Evolutionary conservation across 2,797 vertebrate species (phyloP), one percentile per base, ranked within the genome.

Genomic region (Gadopsis marmoratus): DNA sequence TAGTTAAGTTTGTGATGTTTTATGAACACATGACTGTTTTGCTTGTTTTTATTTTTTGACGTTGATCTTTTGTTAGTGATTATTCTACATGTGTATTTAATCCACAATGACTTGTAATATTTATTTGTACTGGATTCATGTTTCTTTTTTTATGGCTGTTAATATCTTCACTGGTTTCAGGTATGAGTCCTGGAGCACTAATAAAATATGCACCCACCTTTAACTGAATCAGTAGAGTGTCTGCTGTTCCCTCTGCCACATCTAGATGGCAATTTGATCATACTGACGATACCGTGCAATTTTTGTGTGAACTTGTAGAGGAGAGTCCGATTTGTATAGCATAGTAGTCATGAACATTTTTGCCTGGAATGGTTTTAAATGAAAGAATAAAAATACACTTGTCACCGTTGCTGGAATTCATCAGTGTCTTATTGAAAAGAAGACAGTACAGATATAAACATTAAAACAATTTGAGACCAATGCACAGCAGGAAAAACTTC

Each of bases 71-170:
- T 90, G 85, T 95, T 94, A 92, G 90, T 89, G 88, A 91, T 89
- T 88, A 90, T 94, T 95, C 92, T 91, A 89, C 88, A 87, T 93
- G 86, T 92, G 93, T 95, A 91, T 96, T 93, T 89, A 93, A 93
- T 95, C 95, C 95, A 95, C 89, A 92, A 85, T 91, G 82, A 93
- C 88, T 85, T 94, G 87, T 92, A 91, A 95, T 95, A 92, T 98
- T 98, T 98, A 98, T 98, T 97, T 97, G 92, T 95, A 90, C 93
- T 94, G 70, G 80, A 93, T 89, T 89, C n/a, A 43, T 93, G 62
- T 78, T 79, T 90, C 50, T 74, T 87, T 89, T 84, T 93, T 93
- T 87, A 92, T 90, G 76, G 74, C 81, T 89, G 81, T 90, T 92
- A 87, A 91, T 92, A 87, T 85, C 74, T 81, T 87, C 74, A 72